Evolutionary conservation across 1,140 invertebrate species (phyloP).

Genomic region (Maniola jurtina): DNA sequence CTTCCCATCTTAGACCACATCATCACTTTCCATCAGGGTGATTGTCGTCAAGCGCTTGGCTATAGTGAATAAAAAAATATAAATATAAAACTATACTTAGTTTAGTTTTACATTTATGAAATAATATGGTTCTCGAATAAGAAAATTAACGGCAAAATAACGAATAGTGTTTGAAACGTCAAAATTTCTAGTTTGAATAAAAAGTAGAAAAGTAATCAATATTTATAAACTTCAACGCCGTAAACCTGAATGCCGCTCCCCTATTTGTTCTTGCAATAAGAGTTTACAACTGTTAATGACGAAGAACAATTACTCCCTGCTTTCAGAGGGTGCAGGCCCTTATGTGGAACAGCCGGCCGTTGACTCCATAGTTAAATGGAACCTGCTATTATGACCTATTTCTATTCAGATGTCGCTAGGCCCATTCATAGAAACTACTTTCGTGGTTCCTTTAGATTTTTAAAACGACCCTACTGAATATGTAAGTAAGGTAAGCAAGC

Average conservation of each 20-base stretch:
- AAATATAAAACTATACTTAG: no score
- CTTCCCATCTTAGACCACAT: no score
- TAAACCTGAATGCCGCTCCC: constrained; percentile 19
- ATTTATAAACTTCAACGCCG: constrained; percentile 8
- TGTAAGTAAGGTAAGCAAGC: no score
- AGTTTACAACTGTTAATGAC: constrained; percentile 37
- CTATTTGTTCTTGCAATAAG: constrained; percentile 34
- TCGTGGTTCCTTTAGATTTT: constrained; percentile 14
- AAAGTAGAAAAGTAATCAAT: constrained; percentile 4
- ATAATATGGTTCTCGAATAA: no score
- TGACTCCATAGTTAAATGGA: constrained; percentile 32
- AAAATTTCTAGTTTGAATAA: background rate
- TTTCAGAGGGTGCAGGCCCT: constrained; percentile 23
- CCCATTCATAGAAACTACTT: constrained; percentile 15
- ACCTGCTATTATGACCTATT: constrained; percentile 38
- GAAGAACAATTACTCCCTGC: constrained; percentile 37
- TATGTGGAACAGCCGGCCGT: constrained; percentile 40
- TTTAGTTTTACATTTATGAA: no score
- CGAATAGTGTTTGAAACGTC: no score
- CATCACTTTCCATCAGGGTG: no score
- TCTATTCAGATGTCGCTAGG: constrained; percentile 23
- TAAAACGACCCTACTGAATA: background rate
- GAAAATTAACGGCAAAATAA: no score
- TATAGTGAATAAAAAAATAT: no score
- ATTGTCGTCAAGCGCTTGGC: no score